A percentile compares a stretch with the other conserved stretches of the same genome.
Conservation (phyloP, 2,113 vertebrate species). For the Drymodes brunneopygia region DNA sequence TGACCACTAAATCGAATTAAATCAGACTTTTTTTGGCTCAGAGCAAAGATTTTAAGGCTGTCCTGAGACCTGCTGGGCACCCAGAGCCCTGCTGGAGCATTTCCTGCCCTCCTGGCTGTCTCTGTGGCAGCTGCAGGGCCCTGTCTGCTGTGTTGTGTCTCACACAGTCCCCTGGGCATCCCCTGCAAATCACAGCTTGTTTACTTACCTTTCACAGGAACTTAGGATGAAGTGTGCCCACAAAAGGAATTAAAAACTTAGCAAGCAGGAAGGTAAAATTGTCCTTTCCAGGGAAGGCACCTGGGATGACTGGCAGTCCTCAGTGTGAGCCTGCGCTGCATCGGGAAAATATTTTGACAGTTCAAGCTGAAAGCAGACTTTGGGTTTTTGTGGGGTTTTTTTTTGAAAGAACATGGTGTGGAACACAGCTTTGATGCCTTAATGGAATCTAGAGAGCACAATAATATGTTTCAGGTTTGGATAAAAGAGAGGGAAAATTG, state of each 20-base stretch:
- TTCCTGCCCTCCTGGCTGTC: neutral
- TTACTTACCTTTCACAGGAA: neutral
- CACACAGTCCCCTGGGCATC: neutral
- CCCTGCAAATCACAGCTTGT: neutral
- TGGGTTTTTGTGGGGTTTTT: neutral
- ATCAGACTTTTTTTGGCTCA: neutral
- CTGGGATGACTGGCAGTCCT: neutral
- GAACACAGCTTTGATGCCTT: conserved; percentile 27
- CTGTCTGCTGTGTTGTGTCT: neutral
- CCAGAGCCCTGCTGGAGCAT: neutral
- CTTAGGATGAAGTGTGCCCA: neutral
- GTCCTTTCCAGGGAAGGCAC: neutral
- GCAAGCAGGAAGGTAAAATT: neutral
- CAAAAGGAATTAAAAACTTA: neutral
- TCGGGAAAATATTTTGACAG: conserved; percentile 50
- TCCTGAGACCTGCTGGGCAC: neutral
- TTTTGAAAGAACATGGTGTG: neutral
- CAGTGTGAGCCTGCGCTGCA: neutral
- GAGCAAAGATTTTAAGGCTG: neutral
- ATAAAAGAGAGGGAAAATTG: conserved; percentile 51
- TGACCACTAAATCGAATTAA: neutral
- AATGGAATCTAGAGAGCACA: conserved; percentile 35
- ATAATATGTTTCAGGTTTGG: conserved; percentile 2
- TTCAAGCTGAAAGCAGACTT: neutral
- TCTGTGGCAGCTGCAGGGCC: neutral